Evolutionary conservation across 2,888 invertebrate species (phyloP), one percentile per base, ranked within the genome.

Genomic region (Deilephila porcellus): DNA sequence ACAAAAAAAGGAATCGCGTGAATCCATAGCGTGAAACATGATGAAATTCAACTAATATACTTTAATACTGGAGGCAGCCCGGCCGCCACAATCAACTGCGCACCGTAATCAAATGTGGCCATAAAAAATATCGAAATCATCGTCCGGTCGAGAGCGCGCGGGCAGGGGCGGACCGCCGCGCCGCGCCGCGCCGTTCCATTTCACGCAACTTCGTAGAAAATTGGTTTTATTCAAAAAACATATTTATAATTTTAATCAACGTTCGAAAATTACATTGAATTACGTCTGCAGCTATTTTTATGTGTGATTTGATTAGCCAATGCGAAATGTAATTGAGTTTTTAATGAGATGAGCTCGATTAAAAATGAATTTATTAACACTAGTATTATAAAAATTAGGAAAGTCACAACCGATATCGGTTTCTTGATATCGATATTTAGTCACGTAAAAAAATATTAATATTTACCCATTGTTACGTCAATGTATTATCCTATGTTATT

Each of bases 51-150:
- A 56, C 53, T 60, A 56, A 72, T 63, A 62, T 17, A 63, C 63
- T 63, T 37, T 53, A 29, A 70, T 70, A 53, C 67, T 60, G 59
- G 20, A 52, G 70, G 72, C 74, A 75, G 75, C 73, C 71, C 77
- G 74, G 32, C 74, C 74, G 72, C 70, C 63, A 85, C 81, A 86
- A 88, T 86, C 87, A 86, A 86, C 81, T 82, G 80, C 83, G 77
- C 81, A 82, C 85, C 77, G 81, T 87, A 90, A 90, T 91, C 90
- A 89, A 88, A 90, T 86, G 84, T 80, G 79, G 79, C 81, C 76
- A 88, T 86, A 91, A 91, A 91, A 91, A 91, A 88, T 79, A 67
- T 72, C 25, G 72, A 67, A 72, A 64, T 72, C 74, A 75, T 74
- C 70, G 70, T 59, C 37, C 62, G 25, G 29, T 20, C n/a, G 8